Evolutionary conservation across 2,113 vertebrate species (phyloP).

Genomic region (Pangasianodon gigas): DNA sequence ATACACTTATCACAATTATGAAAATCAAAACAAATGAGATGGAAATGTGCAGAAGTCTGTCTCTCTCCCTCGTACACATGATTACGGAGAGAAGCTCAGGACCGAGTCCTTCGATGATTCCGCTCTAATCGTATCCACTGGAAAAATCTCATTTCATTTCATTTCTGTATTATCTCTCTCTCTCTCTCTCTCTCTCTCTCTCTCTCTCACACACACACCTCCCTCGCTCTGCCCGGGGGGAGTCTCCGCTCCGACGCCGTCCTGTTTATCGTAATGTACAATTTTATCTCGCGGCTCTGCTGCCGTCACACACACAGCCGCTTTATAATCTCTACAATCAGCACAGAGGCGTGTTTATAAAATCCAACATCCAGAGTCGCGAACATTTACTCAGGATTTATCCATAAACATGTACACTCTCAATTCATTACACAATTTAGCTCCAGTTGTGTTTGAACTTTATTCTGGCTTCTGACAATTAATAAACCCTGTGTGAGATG

Average conservation of each 20-base stretch:
- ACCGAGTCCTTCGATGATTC: not conserved
- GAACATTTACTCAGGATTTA: not conserved
- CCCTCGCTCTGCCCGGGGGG: not conserved
- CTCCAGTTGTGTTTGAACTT: not conserved
- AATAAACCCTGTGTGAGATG: not conserved
- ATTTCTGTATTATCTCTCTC: conserved; percentile 2
- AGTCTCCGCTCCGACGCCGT: not conserved
- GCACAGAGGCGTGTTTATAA: not conserved
- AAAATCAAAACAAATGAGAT: conserved; percentile 8
- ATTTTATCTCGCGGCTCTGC: not conserved
- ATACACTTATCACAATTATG: not conserved
- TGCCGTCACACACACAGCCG: not conserved
- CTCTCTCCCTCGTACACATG: not conserved
- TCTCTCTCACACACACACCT: not conserved
- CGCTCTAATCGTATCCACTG: not conserved
- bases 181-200: not conserved
- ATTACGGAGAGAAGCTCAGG: not conserved
- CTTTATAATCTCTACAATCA: not conserved
- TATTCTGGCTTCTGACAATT: not conserved
- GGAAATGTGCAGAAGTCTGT: not conserved
- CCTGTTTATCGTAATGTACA: not conserved
- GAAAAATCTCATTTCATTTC: conserved; percentile 43
- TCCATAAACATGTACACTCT: not conserved
- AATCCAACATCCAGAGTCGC: not conserved
- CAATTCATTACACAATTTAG: not conserved